These are phyloP conservation scores for Popillia japonica DNA, from an alignment of 1,140 invertebrate species.

Conservation along the genomic window DNA sequence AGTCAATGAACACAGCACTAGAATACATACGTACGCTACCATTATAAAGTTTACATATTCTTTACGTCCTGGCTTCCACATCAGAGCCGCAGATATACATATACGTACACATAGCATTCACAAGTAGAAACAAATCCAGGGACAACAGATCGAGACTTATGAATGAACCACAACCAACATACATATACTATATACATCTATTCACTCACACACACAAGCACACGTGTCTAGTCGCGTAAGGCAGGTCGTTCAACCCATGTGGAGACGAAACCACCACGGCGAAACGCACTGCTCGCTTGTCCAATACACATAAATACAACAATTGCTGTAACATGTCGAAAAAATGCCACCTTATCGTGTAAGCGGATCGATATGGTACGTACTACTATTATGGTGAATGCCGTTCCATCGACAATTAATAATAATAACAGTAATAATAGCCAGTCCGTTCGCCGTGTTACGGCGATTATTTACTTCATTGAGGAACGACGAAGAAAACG, in stretches of 20 bases:
- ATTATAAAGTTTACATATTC: no score
- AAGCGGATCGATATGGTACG: background rate
- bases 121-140: constrained; percentile 10
- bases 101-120: constrained; percentile 9
- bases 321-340: constrained; percentile 16
- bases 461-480: constrained; percentile 14
- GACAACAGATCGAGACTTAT: constrained; percentile 12
- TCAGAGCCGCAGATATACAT: background rate
- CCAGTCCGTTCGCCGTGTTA: background rate
- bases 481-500: constrained; percentile 4
- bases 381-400: background rate
- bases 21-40: no score
- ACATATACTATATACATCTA: constrained; percentile 1
- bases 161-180: constrained; percentile 14
- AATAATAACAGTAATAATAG: constrained; percentile 12
- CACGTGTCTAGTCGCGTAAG: constrained; percentile 9
- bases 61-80: no score
- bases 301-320: constrained; percentile 13
- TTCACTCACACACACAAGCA: background rate
- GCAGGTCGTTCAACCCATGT: background rate
- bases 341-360: constrained; percentile 4
- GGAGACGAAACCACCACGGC: constrained; percentile 8
- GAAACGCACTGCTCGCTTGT: background rate
- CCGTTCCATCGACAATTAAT: constrained; percentile 17
- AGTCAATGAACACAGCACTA: no score